Percentiles rank a stretch among this genome's conserved stretches.
These are phyloP conservation scores for Halcyon senegalensis DNA, from an alignment of 2,113 vertebrate species.

Conservation along the genomic window DNA sequence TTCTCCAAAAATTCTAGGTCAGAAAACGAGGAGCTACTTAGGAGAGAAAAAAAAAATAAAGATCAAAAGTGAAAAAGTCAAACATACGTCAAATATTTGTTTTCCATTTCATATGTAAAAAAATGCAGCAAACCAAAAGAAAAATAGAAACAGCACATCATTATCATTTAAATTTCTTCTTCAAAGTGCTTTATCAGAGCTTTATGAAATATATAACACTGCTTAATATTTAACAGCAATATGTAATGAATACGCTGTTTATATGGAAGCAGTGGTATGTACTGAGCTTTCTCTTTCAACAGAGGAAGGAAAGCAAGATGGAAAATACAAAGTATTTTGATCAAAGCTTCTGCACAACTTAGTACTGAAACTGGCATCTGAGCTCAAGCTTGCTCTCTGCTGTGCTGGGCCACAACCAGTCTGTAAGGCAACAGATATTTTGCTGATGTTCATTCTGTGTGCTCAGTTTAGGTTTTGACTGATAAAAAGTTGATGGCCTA, in stretches of 20 bases:
- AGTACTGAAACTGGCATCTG: background rate
- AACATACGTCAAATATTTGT: background rate
- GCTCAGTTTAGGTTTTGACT: background rate
- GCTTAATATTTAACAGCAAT: constrained; percentile 49
- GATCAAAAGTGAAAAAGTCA: constrained; percentile 40
- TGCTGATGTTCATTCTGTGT: background rate
- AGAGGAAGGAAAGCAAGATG: background rate
- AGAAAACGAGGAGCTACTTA: background rate
- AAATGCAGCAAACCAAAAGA: background rate
- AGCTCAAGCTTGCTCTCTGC: background rate
- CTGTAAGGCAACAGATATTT: background rate
- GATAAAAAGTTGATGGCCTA: background rate
- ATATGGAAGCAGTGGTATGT: background rate
- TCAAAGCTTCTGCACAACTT: constrained; percentile 13
- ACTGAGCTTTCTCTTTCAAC: background rate
- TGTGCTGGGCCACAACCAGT: background rate
- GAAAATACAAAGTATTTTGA: constrained; percentile 28
- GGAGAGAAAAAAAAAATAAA: background rate
- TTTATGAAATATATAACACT: constrained; percentile 48
- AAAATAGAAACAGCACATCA: background rate
- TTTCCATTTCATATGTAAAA: constrained; percentile 5
- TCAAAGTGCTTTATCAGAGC: constrained; percentile 34
- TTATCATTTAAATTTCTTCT: constrained; percentile 12
- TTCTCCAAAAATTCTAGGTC: constrained; percentile 10
- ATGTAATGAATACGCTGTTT: background rate